phyloP scores from a whole-genome alignment of 2,797 vertebrate genomes.

The Paramormyrops hopkinsi region DNA sequence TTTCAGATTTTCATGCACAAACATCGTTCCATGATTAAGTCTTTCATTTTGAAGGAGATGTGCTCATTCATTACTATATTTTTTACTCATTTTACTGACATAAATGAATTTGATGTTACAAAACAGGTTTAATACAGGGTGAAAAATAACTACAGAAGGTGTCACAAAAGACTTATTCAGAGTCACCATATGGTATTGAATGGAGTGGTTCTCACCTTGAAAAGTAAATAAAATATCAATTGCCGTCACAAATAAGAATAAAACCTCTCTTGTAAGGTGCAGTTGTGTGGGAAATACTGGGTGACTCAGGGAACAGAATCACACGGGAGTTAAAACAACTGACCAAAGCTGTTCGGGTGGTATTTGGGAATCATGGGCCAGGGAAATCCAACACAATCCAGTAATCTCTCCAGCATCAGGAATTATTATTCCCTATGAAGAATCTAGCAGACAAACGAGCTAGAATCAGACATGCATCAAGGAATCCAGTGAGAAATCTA shows the following conservation, averaged over 20 bases:
- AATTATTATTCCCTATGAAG: background rate
- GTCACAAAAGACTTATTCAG: constrained; percentile 5
- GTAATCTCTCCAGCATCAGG: background rate
- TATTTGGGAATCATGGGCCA: background rate
- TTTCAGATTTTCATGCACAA: background rate
- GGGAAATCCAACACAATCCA: background rate
- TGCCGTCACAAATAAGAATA: background rate
- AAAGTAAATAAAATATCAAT: background rate
- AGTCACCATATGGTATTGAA: background rate
- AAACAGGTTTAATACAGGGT: background rate
- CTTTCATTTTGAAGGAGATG: background rate
- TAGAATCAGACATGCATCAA: background rate
- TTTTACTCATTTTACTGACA: background rate
- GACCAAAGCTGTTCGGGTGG: background rate
- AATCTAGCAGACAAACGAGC: background rate
- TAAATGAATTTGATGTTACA: constrained; percentile 1
- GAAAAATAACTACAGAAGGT: background rate
- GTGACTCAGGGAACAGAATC: background rate
- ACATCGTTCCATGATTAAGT: background rate
- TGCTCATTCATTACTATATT: background rate
- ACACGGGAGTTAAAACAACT: background rate
- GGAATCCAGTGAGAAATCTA: background rate
- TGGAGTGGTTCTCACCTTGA: background rate
- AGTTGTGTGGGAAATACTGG: background rate
- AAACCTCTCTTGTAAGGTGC: background rate